Evolutionary conservation across 2,797 vertebrate species (phyloP), one percentile per base, ranked within the genome.

Genomic region (Sebastolobus altivelis): DNA sequence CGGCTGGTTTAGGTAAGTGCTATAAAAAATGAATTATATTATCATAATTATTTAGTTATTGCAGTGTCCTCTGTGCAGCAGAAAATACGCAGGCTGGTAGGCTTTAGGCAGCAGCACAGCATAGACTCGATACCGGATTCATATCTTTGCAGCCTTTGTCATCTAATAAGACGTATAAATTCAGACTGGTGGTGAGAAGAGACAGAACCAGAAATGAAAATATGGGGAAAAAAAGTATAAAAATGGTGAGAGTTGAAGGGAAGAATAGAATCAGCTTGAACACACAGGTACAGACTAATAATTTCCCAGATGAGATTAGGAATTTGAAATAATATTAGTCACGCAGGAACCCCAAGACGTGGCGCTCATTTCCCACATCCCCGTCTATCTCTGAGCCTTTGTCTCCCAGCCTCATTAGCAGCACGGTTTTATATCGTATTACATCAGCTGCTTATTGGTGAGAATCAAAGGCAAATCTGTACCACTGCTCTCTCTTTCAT

Each of bases 391-490:
- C 18, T 33, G 22, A 60, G 81, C 72, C 72, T 90, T 90, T 88
- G 85, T 90, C 87, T 87, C 65, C 20, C 75, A 69, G 73, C 84
- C 90, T 90, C 87, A 92, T 93, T 92, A 91, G 77, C 68, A 71
- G 66, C 68, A 63, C 25, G 31, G 37, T 55, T 87, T 90, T 90
- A 79, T 83, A 91, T 89, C 79, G 81, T 81, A 86, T 92, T 89
- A 87, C 87, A 91, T 92, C 89, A 92, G 78, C 79, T 58, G 37
- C 80, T 83, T 78, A 90, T 87, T 88, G 86, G 82, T 74, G 70
- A 81, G 79, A 90, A 91, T 92, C 87, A 89, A 92, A 89, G 84
- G 29, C 69, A 77, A 84, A 90, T 88, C 81, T 84, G 87, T 88
- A 87, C 73, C 69, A 46, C 62, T 58, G 79, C 79, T 77, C 29